Conservation (phyloP, 2,797 vertebrate genomes). For the Huso huso region DNA sequence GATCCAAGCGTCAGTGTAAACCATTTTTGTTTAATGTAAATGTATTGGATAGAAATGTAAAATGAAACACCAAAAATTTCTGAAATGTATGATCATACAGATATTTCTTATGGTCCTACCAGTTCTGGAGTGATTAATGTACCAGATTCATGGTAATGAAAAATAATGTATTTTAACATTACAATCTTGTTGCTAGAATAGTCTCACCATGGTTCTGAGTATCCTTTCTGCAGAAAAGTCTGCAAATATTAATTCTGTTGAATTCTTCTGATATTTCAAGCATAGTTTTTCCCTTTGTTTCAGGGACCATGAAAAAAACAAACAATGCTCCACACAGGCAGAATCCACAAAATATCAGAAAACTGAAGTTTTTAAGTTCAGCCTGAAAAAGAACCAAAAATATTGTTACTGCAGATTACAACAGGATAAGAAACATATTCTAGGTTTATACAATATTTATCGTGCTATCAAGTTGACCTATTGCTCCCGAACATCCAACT, state of each 20-base stretch:
- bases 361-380: slow-evolving; percentile 40
- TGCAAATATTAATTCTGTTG: slow-evolving; percentile 39
- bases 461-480: no score
- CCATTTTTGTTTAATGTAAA: no score
- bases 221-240: slow-evolving; percentile 26
- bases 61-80: no score
- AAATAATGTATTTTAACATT: slow-evolving; percentile 10
- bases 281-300: slow-evolving; percentile 60
- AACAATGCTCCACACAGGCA: slow-evolving; percentile 42
- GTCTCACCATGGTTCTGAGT: neutral
- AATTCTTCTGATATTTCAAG: slow-evolving; percentile 56
- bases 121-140: no score
- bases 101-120: no score
- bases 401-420: neutral
- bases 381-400: slow-evolving; percentile 31
- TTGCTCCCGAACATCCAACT: no score
- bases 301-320: slow-evolving; percentile 51
- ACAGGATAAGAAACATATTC: neutral
- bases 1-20: no score
- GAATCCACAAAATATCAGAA: slow-evolving; percentile 44
- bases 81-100: no score
- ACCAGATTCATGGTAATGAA: no score
- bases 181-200: slow-evolving; percentile 45
- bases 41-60: no score
- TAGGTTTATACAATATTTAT: slow-evolving; percentile 1